Evolutionary conservation across 2,888 invertebrate genomes (phyloP), one percentile per base, ranked within the genome.

Genomic region (Eupithecia inturbata): DNA sequence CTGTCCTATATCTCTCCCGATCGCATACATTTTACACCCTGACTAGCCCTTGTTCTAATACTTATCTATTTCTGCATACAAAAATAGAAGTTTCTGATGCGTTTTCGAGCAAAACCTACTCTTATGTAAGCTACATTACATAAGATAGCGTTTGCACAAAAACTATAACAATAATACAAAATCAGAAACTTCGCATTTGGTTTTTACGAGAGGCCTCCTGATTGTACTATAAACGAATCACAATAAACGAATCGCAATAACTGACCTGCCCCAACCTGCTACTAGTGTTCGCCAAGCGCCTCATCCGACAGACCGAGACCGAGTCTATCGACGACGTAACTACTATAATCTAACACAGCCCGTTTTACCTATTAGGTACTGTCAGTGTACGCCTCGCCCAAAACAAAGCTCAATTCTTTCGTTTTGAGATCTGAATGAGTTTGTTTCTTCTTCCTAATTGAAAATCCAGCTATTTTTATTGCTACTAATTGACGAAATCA

Each of bases 251-350:
- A 87, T 89, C 83, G 91, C 92, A 87, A 89, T 82, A 87, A 89
- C 93, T 92, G 93, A 93, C 93, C 93, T 92, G 88, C 90, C 90
- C 78, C 91, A 93, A 88, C 86, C 78, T 82, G 84, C 84, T 85
- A 83, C 87, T 85, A 85, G 85, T 87, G 85, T 87, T 87, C 83
- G 83, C 85, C 84, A 82, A 82, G 83, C 85, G 87, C 89, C 90
- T 89, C 91, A 89, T 85, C 79, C 82, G 79, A 82, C 84, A 84
- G 72, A 75, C 45, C 73, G 76, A 53, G 67, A 76, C 67, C 68
- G 63, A 22, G 26, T 12, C 63, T 64, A 33, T 31, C 63, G 63
- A 63, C 75, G 70, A 63, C 75, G 70, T 72, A 72, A 72, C 71
- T 22, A 75, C 67, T 70, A 76, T 62, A 60, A 49, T 19, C 57